A percentile compares a stretch with the other conserved stretches of the same genome.
phyloP scores from a whole-genome alignment of 53 echinoderm and acorn worm species.

The Apostichopus leukothele region DNA sequence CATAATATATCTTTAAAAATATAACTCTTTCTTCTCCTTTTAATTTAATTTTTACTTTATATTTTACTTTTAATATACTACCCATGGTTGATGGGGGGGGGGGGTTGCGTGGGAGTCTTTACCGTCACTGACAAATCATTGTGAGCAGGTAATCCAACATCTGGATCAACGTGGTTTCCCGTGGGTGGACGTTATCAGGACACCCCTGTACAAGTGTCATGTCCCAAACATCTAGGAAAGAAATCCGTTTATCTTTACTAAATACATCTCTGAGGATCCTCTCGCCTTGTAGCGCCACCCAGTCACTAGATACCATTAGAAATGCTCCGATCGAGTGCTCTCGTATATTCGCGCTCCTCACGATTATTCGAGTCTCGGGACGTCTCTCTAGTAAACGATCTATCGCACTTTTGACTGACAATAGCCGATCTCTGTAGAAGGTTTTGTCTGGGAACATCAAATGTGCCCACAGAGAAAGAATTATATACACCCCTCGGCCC shows the following conservation, averaged over 20 bases:
- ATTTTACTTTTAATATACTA: too few relatives aligned
- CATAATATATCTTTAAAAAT: too few relatives aligned
- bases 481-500: not conserved
- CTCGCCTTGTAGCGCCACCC: not conserved
- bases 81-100: too few relatives aligned
- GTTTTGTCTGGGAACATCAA: slow-evolving; percentile 25
- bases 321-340: not conserved
- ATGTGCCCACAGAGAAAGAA: slow-evolving; percentile 45
- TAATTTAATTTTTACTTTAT: too few relatives aligned
- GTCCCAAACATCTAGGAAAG: slow-evolving; percentile 49
- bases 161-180: not conserved
- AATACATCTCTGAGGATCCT: slow-evolving; percentile 7
- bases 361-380: slow-evolving; percentile 22
- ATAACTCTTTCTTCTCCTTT: too few relatives aligned
- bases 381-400: slow-evolving; percentile 15
- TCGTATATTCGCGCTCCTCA: slow-evolving; percentile 43
- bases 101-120: too few relatives aligned
- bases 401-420: slow-evolving; percentile 10
- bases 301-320: slow-evolving; percentile 25
- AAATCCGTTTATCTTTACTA: not conserved
- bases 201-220: slow-evolving; percentile 49
- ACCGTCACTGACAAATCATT: not conserved
- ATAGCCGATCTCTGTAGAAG: slow-evolving; percentile 31
- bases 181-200: slow-evolving; percentile 32
- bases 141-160: not conserved